Evolutionary conservation across 53 echinoderm and acorn worm genomes (phyloP), one percentile per base, ranked within the genome.

Genomic region (Arbacia lixula): DNA sequence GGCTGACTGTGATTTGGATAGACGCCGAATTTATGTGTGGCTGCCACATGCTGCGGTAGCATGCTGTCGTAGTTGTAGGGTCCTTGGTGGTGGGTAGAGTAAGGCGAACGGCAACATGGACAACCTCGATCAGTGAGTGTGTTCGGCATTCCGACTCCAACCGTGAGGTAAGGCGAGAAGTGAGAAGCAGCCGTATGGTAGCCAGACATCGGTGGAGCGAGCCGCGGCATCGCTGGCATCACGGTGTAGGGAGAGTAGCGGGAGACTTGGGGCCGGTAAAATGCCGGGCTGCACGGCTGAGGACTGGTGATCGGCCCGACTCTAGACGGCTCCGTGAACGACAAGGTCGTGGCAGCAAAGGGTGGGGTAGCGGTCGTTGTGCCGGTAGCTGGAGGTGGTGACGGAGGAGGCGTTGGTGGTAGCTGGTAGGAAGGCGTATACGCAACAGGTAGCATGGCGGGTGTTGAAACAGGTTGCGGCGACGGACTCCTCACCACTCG

Each of bases 351-450:
- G 12, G 69, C 14, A 26, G 29, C 26, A 3, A 31, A 36, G 36
- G 39, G 39, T 5, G 38, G 39, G 40, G 43, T 27, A 27, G 69
- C 40, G 40, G 22, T 24, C 21, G 66, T 66, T 21, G 35, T n/a
- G 37, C 20, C 38, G 19, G 38, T 36, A 36, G 19, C n/a, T 43
- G 29, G 40, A 36, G 42, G 69, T 69, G 69, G 69, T 69, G 69
- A 69, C 42, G 69, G 69, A 42, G 69, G 69, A 27, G 69, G 69
- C 28, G 69, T 69, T 42, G 69, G 69, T 69, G 42, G 69, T 16
- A 69, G 69, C 43, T 33, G 26, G 29, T 43, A 40, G 26, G 43
- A 3, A 25, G 43, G 43, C n/a, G n/a, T n/a, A 16, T 40, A 28
- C 40, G 28, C 40, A 43, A 69, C 69, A 12, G 69, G 28, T 12